Evolutionary conservation across 2,888 invertebrate species (phyloP).

Genomic region (Drosophila sordidula): DNA sequence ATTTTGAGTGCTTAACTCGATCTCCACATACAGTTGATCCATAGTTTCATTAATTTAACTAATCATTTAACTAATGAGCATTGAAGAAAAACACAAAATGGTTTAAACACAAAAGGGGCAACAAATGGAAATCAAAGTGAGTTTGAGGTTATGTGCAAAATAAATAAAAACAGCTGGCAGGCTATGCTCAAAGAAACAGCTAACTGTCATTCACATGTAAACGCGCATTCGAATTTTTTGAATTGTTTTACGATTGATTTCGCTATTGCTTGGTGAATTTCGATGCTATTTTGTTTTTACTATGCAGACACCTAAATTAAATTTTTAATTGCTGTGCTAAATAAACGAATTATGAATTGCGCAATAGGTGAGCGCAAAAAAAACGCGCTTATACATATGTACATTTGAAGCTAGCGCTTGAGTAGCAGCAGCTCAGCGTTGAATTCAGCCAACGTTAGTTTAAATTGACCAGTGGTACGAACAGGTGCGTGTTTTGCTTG

Average conservation of each 20-base stretch:
- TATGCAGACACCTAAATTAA: constrained; percentile 1
- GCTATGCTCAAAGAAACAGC: constrained; percentile 18
- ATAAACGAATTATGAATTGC: constrained; percentile 14
- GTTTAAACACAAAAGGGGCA: constrained; percentile 33
- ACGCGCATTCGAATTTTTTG: constrained; percentile 43
- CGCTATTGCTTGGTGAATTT: constrained; percentile 15
- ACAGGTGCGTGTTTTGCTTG: constrained; percentile 54
- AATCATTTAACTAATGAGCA: constrained; percentile 56
- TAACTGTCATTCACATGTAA: constrained; percentile 38
- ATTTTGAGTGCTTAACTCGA: constrained; percentile 77
- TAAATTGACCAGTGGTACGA: constrained; percentile 48
- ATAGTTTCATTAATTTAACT: constrained; percentile 66
- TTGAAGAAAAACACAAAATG: constrained; percentile 32
- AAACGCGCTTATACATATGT: background rate
- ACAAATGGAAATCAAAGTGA: constrained; percentile 43
- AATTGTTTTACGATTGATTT: constrained; percentile 36
- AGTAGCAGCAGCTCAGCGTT: constrained; percentile 4
- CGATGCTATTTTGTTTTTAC: constrained; percentile 4
- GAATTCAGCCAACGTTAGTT: constrained; percentile 40
- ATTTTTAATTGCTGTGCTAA: constrained; percentile 15
- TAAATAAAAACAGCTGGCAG: constrained; percentile 66
- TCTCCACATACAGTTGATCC: constrained; percentile 84
- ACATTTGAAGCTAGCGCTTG: constrained; percentile 19
- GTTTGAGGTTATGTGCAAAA: constrained; percentile 48
- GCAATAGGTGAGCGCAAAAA: constrained; percentile 4